Percentiles rank a stretch among this genome's conserved stretches.
Conservation (phyloP, 2,888 invertebrate genomes). For the Drosophila mettleri region DNA sequence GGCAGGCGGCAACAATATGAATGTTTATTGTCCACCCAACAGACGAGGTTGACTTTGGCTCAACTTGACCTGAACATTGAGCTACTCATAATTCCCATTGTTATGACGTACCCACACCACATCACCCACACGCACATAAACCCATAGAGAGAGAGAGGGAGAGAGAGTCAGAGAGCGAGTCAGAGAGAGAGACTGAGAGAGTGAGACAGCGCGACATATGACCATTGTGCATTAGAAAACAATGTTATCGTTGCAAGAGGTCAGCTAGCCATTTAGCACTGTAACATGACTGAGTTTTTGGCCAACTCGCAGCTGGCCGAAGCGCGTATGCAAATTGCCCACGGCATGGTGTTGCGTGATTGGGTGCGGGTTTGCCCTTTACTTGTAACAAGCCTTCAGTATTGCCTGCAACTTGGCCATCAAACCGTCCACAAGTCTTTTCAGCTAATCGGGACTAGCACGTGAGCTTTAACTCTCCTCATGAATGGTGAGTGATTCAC, state of each 20-base stretch:
- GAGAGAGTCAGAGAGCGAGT: background rate
- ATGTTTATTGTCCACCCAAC: conserved; percentile 67
- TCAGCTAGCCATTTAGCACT: conserved; percentile 49
- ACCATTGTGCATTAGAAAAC: conserved; percentile 40
- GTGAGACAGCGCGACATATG: conserved; percentile 1
- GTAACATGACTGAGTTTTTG: conserved; percentile 46
- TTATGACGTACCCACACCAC: conserved; percentile 30
- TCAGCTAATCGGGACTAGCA: conserved; percentile 57
- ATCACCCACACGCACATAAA: background rate
- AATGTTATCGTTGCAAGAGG: conserved; percentile 52
- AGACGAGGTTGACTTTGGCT: conserved; percentile 55
- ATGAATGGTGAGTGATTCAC: conserved; percentile 2
- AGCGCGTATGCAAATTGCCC: conserved; percentile 60
- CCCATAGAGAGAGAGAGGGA: background rate
- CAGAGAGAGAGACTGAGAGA: background rate
- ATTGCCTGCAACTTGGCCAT: conserved; percentile 55
- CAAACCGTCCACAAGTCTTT: conserved; percentile 24
- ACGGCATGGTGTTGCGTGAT: conserved; percentile 50
- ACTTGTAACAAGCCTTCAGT: conserved; percentile 46
- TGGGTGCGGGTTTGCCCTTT: conserved; percentile 54
- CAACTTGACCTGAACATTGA: conserved; percentile 67
- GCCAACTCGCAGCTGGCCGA: conserved; percentile 25
- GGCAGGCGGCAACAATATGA: conserved; percentile 39
- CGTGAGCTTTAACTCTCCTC: conserved; percentile 51
- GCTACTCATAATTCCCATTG: conserved; percentile 67